Conservation (phyloP, 2,113 vertebrate genomes). For the Gymnobelideus leadbeateri region DNA sequence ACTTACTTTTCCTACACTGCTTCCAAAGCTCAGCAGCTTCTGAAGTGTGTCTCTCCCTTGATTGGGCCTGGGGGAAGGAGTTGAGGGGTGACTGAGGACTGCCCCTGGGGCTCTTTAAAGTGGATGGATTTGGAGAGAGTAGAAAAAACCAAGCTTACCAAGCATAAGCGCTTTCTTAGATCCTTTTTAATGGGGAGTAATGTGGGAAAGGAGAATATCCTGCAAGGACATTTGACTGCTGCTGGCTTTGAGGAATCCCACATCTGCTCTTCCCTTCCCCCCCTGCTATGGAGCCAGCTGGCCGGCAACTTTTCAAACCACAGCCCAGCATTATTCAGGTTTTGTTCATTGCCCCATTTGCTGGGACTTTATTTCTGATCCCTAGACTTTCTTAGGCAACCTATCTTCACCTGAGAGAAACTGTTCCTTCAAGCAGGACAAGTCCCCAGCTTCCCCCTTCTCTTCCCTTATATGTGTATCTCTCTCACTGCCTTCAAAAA, state of each 20-base stretch:
- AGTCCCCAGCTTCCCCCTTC: not conserved
- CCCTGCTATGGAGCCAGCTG: not conserved
- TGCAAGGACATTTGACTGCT: not conserved
- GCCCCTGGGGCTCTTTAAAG: not conserved
- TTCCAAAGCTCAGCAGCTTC: not conserved
- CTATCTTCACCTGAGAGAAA: not conserved
- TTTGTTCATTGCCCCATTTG: not conserved
- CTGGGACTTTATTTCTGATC: constrained; percentile 13
- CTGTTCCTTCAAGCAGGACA: not conserved
- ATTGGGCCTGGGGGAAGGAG: not conserved
- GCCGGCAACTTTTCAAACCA: not conserved
- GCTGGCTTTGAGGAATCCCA: too few species aligned
- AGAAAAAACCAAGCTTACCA: not conserved
- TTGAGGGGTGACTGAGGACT: not conserved
- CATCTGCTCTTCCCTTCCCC: not conserved
- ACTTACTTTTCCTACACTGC: not conserved
- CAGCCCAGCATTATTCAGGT: not conserved
- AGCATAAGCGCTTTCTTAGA: not conserved
- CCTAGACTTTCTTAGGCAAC: constrained; percentile 2
- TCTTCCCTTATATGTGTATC: not conserved
- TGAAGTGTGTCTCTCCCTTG: not conserved
- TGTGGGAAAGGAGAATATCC: not conserved
- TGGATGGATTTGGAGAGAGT: not conserved
- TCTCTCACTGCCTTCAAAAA: not conserved
- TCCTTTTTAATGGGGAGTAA: not conserved